Conservation (phyloP, 2,113 vertebrate genomes). For the Bubo blakistoni region DNA sequence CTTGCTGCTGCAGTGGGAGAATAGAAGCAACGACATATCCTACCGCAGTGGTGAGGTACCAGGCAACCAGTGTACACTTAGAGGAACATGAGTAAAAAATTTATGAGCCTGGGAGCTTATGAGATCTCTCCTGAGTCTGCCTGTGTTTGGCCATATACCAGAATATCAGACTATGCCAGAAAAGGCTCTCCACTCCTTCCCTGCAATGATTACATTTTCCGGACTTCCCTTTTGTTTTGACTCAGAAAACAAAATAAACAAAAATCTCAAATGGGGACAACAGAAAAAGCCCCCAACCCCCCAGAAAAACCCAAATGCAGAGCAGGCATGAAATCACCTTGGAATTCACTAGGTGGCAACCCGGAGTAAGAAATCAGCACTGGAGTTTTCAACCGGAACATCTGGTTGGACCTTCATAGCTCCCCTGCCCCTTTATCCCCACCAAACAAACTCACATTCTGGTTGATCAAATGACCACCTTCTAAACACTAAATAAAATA, state of each 20-base stretch:
- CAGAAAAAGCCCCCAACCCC: no score
- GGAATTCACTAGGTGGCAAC: conserved; percentile 24
- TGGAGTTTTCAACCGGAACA: neutral
- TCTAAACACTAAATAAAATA: neutral
- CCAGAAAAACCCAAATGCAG: neutral
- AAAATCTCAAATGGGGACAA: neutral
- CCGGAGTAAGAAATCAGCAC: neutral
- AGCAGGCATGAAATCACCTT: neutral
- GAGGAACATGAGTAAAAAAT: neutral
- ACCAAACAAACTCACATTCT: neutral
- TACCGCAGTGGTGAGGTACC: neutral
- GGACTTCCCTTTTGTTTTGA: neutral
- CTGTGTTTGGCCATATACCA: neutral
- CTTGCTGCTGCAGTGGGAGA: neutral
- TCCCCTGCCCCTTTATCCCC: neutral
- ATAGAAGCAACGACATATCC: neutral
- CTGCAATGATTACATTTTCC: neutral
- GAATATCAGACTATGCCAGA: neutral
- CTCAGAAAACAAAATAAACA: neutral
- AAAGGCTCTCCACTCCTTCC: neutral
- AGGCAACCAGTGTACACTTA: neutral
- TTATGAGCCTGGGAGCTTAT: neutral
- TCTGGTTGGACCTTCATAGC: neutral
- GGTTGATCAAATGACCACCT: neutral
- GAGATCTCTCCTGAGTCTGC: neutral